Percentiles rank a stretch among this genome's conserved stretches.
Evolutionary conservation across 2,113 vertebrate genomes (phyloP).

Genomic region (Percopsis transmontana): DNA sequence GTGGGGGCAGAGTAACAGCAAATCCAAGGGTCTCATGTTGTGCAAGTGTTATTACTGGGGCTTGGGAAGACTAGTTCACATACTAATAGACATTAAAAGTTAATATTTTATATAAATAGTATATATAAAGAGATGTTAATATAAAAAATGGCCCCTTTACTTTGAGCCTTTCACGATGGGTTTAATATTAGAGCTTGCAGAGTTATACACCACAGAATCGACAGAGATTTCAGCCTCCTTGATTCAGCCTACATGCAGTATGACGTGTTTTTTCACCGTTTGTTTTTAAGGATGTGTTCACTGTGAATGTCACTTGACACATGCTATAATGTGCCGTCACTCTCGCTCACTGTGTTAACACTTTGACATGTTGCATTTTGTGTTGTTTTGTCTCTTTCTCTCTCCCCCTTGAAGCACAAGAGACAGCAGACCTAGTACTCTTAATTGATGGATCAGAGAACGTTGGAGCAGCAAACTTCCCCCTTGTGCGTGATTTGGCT

Average conservation of each 20-base stretch:
- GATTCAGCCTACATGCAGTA: constrained; percentile 96
- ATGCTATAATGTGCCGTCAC: constrained; percentile 73
- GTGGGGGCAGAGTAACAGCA: too few species aligned
- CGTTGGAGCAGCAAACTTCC: constrained; percentile 92
- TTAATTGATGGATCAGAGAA: constrained; percentile 99
- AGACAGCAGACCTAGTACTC: constrained; percentile 96
- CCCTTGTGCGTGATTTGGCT: constrained; percentile 88
- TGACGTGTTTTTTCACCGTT: constrained; percentile 75
- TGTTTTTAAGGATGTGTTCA: constrained; percentile 81
- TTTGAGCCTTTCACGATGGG: neutral
- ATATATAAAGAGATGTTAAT: too few species aligned
- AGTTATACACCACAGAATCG: neutral
- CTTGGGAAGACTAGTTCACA: too few species aligned
- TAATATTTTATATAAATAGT: too few species aligned
- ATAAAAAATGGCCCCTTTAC: too few species aligned
- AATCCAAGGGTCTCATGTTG: too few species aligned
- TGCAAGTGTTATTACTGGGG: too few species aligned
- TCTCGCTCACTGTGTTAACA: constrained; percentile 83
- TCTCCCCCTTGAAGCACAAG: constrained; percentile 87
- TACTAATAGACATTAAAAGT: too few species aligned
- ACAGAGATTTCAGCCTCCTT: constrained; percentile 54
- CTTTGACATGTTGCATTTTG: constrained; percentile 94
- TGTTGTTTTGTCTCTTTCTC: constrained; percentile 79
- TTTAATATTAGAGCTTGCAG: neutral
- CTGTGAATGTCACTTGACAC: constrained; percentile 82